phyloP scores from a whole-genome alignment of 1,140 invertebrate species.

The honey bee (Apis mellifera) region Amel_HAv3.1 CM009940.2:1048001-1048500 shows the following conservation, averaged over 20 bases:
- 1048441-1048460: neutral
- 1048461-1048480: neutral
- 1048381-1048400: neutral
- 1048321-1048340: neutral
- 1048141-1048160: constrained; percentile 70
- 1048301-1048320: constrained; percentile 5
- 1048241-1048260: constrained; percentile 44
- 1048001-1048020: constrained; percentile 47
- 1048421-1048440: neutral
- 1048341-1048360: constrained; percentile 17
- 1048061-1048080: neutral
- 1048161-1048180: constrained; percentile 33
- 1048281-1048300: constrained; percentile 10
- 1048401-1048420: neutral
- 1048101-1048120: constrained; percentile 66
- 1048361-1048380: neutral
- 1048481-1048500: no score
- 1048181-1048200: constrained; percentile 50
- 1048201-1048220: constrained; percentile 72
- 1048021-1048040: no score
- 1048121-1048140: constrained; percentile 73
- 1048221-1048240: constrained; percentile 62
- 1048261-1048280: constrained; percentile 8
- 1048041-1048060: constrained; percentile 12
- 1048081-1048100: constrained; percentile 38